Conservation (phyloP, 2,113 vertebrate species). For the Perca schrenkii region DNA sequence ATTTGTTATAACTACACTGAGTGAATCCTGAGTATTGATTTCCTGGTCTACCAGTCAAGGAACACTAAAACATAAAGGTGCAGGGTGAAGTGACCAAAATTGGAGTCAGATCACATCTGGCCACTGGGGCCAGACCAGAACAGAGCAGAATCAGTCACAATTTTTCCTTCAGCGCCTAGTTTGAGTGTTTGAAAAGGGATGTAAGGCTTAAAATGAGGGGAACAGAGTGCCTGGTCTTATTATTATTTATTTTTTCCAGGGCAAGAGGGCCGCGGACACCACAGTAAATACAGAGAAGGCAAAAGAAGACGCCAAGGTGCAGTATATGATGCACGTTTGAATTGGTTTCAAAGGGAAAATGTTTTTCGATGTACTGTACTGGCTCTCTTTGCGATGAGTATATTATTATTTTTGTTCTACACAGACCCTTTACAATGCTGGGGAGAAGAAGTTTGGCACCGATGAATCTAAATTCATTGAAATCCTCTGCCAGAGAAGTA, state of each 20-base stretch:
- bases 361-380: neutral
- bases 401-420: neutral
- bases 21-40: too few relatives aligned
- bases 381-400: neutral
- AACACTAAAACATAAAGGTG: too few relatives aligned
- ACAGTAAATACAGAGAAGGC: conserved; percentile 71
- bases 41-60: too few relatives aligned
- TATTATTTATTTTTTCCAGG: conserved; percentile 57
- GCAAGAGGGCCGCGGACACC: conserved; percentile 76
- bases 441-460: conserved; percentile 85
- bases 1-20: too few relatives aligned
- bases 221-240: neutral
- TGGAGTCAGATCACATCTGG: too few relatives aligned
- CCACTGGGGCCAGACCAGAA: too few relatives aligned
- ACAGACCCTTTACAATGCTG: conserved; percentile 83
- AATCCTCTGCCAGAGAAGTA: conserved; percentile 84
- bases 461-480: conserved; percentile 85
- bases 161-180: neutral
- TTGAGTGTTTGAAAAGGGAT: neutral
- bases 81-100: too few relatives aligned
- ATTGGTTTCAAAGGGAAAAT: neutral
- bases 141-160: too few relatives aligned
- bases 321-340: neutral
- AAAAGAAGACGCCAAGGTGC: conserved; percentile 82
- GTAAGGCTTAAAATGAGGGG: neutral